A percentile compares a stretch with the other conserved stretches of the same genome.
Conservation (phyloP, 2,113 vertebrate genomes). For the Cyprinodon tularosa region DNA sequence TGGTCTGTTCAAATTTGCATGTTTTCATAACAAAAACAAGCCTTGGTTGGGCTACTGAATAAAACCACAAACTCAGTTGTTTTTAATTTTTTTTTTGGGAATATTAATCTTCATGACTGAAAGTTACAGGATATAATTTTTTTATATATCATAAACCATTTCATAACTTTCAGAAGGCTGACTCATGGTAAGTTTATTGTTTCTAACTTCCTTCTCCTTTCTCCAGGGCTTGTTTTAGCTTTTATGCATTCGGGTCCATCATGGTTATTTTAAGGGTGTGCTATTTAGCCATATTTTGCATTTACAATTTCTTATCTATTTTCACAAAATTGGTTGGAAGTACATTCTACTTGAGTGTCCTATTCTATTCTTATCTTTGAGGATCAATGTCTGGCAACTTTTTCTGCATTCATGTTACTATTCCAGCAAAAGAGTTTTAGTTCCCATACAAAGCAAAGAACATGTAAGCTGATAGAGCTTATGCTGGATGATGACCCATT, state of each 20-base stretch:
- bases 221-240: background rate
- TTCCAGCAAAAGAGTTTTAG: background rate
- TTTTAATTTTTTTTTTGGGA: too few species aligned
- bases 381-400: background rate
- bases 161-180: too few species aligned
- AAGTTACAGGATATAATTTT: background rate
- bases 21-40: too few species aligned
- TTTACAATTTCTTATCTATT: background rate
- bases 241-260: background rate
- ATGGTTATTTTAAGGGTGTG: background rate
- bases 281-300: background rate
- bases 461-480: background rate
- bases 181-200: background rate
- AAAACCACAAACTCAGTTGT: too few species aligned
- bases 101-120: too few species aligned
- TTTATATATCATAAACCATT: background rate
- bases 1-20: too few species aligned
- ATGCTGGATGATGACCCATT: background rate
- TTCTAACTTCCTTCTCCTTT: background rate
- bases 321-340: background rate
- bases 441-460: background rate
- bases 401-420: background rate
- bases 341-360: background rate
- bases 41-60: too few species aligned
- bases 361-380: too few species aligned